Base-by-base conservation (phyloP, 1,140 invertebrate species). In the Oscheius sp. region DNA sequence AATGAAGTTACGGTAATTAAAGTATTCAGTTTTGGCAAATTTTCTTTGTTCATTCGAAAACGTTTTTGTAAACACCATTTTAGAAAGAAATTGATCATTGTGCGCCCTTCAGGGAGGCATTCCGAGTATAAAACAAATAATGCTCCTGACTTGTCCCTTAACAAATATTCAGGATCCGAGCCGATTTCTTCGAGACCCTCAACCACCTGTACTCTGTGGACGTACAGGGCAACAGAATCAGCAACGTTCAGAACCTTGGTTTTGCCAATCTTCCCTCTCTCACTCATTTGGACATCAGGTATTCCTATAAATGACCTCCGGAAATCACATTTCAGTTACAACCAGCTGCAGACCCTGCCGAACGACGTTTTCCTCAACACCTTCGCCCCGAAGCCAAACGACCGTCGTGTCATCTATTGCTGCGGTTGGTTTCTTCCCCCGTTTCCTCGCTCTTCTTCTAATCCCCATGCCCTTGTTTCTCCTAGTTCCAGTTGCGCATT, bases 321-420 rank as follows among this genome's bases (percentile, higher is more conserved):
- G 46, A 26, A 35, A 38, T 28, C 52, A n/a, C 13, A n/a, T 55
- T 82, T 58, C 68, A 81, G 81, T 62, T 83, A 83, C 69, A 83
- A 83, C 65, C 82, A 79, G 45, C 81, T 83, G 28, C 80, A 84
- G 79, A 80, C 81, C 18, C 78, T 84, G 76, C 83, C 83, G 2
- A 46, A 68, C 10, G 68, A 83, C 63, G 75, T 82, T 15, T 84
- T 83, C 61, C 76, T 73, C 15, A 74, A 75, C 38, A 77, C 81
- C 3, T 84, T 83, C 75, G 66, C 68, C 28, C 82, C 82, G 29
- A 69, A 71, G 26, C 80, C 80, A 13, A 80, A 84, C 62, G 83
- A 83, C 46, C 63, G 83, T 45, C 77, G 83, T 34, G 82, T 83
- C 35, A 84, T 83, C 58, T 83, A 82, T 69, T 80, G 82, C 20